Base-by-base conservation (phyloP, 2,888 invertebrate genomes). In the Drosophila multiciliata region DNA sequence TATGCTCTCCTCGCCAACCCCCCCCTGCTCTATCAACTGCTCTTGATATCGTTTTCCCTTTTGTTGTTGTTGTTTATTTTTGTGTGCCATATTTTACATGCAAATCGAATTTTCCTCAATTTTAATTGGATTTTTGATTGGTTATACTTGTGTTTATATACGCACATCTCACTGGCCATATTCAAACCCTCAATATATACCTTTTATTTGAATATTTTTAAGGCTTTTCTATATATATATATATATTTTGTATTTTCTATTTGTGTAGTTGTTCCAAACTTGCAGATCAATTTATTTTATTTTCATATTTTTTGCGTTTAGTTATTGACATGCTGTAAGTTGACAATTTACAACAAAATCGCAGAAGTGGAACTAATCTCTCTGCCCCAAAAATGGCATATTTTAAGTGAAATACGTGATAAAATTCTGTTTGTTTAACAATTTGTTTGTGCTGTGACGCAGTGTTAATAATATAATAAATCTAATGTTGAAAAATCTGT, bases 91-190 rank as follows among this genome's bases (percentile, higher is more conserved):
- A 91, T 92, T 91, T 92, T 91, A 91, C 92, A 91, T 91, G 91
- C 91, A 92, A 91, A 91, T 92, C 92, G 92, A 92, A 92, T 92
- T 92, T 91, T 90, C 86, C 91, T 89, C 92, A 92, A 92, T 91
- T 91, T 91, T 91, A 91, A 91, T 91, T 91, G 91, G 91, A 92
- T 91, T 91, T 91, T 91, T 91, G 91, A 91, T 91, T 91, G 92
- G 91, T 92, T 91, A 89, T 87, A 87, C 87, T 87, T 87, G 87
- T 87, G 87, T 87, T 87, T 89, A 89, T 87, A 81, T 89, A 89
- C 86, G 78, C 87, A 84, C 84, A 83, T 66, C 85, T 70, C 74
- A 52, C 74, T 62, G 58, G 32, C 58, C 62, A 61, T 57, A 61
- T 60, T 42, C 63, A 62, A 54, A 50, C 66, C 66, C 55, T n/a